Evolutionary conservation across 2,888 invertebrate species (phyloP), one percentile per base, ranked within the genome.

Genomic region (Lottia scabra): DNA sequence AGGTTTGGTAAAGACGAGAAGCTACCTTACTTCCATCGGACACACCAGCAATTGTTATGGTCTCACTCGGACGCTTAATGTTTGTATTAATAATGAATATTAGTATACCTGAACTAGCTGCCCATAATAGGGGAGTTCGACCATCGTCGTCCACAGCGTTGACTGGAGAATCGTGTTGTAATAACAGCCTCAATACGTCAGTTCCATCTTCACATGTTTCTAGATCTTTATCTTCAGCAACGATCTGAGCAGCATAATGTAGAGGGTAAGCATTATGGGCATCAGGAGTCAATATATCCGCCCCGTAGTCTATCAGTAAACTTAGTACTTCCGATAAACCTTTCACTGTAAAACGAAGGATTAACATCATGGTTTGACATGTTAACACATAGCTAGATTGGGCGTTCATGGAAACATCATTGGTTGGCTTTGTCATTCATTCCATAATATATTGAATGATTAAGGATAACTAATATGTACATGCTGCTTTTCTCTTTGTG

Each of bases 211-310:
- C 27, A 26, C 30, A 44, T 26, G 38, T 68, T 48, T 45, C 67
- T 67, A 19, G 44, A 19, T 16, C 68, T 56, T 15, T 23, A 23
- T 56, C 56, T 6, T 19, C 19, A 10, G 19, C 56, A 13, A 68
- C 63, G 94, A 98, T 96, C 90, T 99, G 98, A 16, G 98, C 97
- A 0, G 98, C 98, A 90, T 99, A 98, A 90, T 99, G 99, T 71
- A 99, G 91, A 0, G 98, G 98, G 84, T 95, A 96, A 19, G 98
- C 98, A 26, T 97, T 96, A 88, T 97, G 96, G 79, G 95, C 94
- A 90, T 99, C 99, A 0, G 96, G 93, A 0, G 94, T 94, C 16
- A 95, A 94, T 10, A 97, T 93, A 82, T 95, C 94, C 0, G 97
- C 97, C 5, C 97, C 97, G 1, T 85, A 93, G 2, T 94, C 93